Base-by-base conservation (phyloP, 2,797 vertebrate genomes). In the Pitangus sulphuratus region DNA sequence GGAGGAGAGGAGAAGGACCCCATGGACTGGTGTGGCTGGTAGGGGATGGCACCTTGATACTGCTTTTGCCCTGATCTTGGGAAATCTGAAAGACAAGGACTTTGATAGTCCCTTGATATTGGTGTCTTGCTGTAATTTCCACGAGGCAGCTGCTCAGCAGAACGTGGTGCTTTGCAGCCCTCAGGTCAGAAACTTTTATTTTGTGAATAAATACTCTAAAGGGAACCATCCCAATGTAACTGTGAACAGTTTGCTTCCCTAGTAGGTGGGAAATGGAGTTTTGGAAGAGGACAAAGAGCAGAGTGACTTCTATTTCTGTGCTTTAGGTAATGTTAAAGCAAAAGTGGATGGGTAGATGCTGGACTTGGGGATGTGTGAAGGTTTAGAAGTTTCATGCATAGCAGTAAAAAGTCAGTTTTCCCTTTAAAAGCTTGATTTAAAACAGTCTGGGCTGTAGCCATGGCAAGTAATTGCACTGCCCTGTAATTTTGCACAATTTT, bases 401-500 rank as follows among this genome's bases (percentile, higher is more conserved):
- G 85, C 19, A 45, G 31, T 80, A 84, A 90, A 70, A 89, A 33
- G 35, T 74, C 25, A 30, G 11, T 68, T 95, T 94, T 54, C 31
- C 54, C 76, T 92, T 48, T 57, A 91, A 56, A 21, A 70, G 44
- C 22, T 80, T 77, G 40, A 45, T 87, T 77, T 77, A n/a, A 80
- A 79, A 66, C 66, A 83, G 10, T 54, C 35, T 69, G 33, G n/a
- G 13, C 40, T 70, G 44, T 83, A 72, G 68, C 58, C 37, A 19
- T 64, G 44, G 71, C 79, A 42, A 26, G 35, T 87, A 94, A 60
- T 91, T 88, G 50, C 54, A 28, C 64, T 87, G 47, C 47, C 33
- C 50, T 93, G 56, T 89, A 62, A 87, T 94, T 91, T 78, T 88
- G 76, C 45, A 40, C 40, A 54, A n/a, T 92, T 93, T 71, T 78